phyloP scores from a whole-genome alignment of 2,113 vertebrate genomes.

The Heterocephalus glaber region DNA sequence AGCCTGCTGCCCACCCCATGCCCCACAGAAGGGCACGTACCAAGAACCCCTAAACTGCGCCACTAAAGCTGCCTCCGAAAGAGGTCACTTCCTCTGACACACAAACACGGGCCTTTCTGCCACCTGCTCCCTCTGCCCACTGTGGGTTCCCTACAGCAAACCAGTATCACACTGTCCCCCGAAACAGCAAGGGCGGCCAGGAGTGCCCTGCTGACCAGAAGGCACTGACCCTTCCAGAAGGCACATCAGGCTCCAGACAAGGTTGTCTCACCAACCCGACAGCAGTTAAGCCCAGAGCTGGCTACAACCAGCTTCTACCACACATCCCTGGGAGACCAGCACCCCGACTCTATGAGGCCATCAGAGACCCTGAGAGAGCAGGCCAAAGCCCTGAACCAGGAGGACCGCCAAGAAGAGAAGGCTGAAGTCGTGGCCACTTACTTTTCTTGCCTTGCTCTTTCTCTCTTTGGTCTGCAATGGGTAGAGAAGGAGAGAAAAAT shows the following conservation, averaged over 20 bases:
- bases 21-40: neutral
- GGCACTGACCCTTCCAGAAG: constrained; percentile 67
- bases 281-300: neutral
- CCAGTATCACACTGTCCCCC: neutral
- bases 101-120: neutral
- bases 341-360: neutral
- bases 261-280: constrained; percentile 59
- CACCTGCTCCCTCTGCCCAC: neutral
- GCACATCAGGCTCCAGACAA: neutral
- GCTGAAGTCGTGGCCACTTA: constrained; percentile 87
- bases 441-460: constrained; percentile 95
- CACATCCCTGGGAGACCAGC: neutral
- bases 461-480: constrained; percentile 93
- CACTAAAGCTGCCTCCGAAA: neutral
- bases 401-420: constrained; percentile 72
- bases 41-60: neutral
- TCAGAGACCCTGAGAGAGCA: constrained; percentile 64
- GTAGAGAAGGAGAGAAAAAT: constrained; percentile 80
- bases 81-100: neutral
- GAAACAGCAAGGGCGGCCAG: neutral
- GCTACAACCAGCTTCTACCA: neutral
- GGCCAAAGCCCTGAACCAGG: constrained; percentile 75
- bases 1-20: neutral
- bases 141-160: neutral
- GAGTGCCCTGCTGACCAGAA: neutral